These are phyloP conservation scores for Sporophila hypoxantha DNA, from an alignment of 2,113 vertebrate genomes.

Conservation along the genomic window DNA sequence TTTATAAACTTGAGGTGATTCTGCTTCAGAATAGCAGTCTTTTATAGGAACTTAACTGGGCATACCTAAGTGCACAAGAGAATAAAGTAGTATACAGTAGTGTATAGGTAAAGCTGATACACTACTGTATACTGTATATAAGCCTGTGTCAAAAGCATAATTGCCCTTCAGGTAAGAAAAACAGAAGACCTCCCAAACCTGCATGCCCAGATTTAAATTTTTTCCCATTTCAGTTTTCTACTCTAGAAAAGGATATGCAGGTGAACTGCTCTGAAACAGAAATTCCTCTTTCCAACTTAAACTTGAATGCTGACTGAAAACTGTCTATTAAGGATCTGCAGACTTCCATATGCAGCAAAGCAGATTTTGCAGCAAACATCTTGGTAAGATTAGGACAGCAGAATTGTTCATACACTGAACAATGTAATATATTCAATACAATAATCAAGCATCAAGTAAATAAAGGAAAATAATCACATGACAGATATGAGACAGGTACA, in stretches of 20 bases:
- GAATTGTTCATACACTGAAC: not conserved
- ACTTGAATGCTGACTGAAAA: not conserved
- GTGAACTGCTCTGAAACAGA: not conserved
- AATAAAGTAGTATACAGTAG: not conserved
- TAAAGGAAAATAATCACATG: not conserved
- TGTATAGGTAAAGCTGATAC: no score
- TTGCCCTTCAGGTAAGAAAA: not conserved
- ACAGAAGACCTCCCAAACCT: not conserved
- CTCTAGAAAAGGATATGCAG: not conserved
- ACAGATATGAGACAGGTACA: not conserved
- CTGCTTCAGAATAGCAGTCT: not conserved
- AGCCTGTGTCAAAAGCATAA: not conserved
- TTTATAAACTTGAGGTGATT: not conserved
- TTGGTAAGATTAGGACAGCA: not conserved
- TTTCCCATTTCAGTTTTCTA: not conserved
- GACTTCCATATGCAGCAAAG: not conserved
- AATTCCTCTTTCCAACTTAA: not conserved
- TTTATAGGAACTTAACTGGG: not conserved
- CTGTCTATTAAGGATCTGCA: not conserved
- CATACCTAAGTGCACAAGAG: accelerated
- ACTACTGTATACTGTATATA: no score
- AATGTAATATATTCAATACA: not conserved
- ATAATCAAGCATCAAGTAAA: not conserved
- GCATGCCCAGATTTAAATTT: not conserved
- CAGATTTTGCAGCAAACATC: not conserved